Percentiles rank a stretch among this genome's conserved stretches.
These are phyloP conservation scores for Mormyrops boulengeri DNA, from an alignment of 2,797 vertebrate genomes.

Conservation along the genomic window DNA sequence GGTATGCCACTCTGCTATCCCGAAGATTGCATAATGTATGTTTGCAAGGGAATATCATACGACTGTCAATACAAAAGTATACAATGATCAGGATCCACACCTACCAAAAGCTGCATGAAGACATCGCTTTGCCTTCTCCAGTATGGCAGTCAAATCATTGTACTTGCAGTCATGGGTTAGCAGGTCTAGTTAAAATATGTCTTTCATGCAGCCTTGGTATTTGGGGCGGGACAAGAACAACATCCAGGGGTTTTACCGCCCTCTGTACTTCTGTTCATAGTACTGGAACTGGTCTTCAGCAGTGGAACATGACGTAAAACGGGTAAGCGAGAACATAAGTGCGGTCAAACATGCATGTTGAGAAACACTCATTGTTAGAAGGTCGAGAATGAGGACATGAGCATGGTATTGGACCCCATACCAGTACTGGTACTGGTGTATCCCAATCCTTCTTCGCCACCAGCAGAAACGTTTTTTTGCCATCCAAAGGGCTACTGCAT, in stretches of 20 bases:
- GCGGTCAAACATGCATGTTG: not conserved
- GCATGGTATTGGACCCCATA: not conserved
- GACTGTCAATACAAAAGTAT: not conserved
- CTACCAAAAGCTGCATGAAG: not conserved
- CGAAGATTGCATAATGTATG: not conserved
- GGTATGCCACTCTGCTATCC: not conserved
- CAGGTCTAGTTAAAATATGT: not conserved
- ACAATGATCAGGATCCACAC: not conserved
- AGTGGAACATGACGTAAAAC: not conserved
- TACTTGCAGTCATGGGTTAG: not conserved
- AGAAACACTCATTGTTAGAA: not conserved
- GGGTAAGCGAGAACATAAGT: not conserved
- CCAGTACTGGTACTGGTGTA: not conserved
- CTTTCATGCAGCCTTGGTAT: not conserved
- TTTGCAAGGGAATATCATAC: not conserved
- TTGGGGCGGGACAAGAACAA: not conserved
- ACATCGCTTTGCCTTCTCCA: not conserved
- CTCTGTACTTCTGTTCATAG: not conserved
- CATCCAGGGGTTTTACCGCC: not conserved
- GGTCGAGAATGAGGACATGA: not conserved
- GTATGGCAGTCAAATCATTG: not conserved
- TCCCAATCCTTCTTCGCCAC: not conserved
- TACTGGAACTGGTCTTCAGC: not conserved
- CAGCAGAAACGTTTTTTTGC: not conserved
- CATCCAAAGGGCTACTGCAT: not conserved